Evolutionary conservation across 2,888 invertebrate genomes (phyloP).

Genomic region (Formica aserva): DNA sequence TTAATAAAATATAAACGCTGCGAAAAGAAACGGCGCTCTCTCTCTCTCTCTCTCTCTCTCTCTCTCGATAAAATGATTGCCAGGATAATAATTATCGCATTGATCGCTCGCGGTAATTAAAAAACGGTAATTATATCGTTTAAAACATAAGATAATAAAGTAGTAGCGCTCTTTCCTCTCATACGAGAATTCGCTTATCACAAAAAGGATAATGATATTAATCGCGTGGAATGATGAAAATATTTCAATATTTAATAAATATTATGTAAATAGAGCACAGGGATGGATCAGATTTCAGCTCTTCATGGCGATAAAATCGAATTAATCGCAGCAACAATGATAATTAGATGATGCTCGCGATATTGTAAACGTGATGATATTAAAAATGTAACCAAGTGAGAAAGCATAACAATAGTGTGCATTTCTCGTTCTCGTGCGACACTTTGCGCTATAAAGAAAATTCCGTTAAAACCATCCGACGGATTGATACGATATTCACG

Average conservation of each 20-base stretch:
- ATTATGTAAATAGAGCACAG: neutral
- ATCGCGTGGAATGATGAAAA: neutral
- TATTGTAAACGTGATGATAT: neutral
- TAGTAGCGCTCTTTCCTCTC: neutral
- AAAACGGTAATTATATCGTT: neutral
- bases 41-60: neutral
- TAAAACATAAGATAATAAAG: neutral
- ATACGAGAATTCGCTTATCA: neutral
- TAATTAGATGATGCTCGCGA: neutral
- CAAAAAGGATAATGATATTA: neutral
- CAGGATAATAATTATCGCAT: neutral
- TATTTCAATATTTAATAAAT: neutral
- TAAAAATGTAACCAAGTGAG: neutral
- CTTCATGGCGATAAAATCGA: neutral
- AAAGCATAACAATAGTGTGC: neutral
- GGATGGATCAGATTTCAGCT: too few relatives aligned
- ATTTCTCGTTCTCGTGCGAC: neutral
- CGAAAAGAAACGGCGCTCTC: neutral
- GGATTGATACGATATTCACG: slow-evolving; percentile 16
- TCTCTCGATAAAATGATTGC: neutral
- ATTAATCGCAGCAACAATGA: neutral
- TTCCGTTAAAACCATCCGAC: neutral
- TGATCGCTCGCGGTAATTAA: neutral
- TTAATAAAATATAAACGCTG: slow-evolving; percentile 8
- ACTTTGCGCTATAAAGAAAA: neutral